phyloP scores from a whole-genome alignment of 2,113 vertebrate genomes.

The Carlito syrichta region DNA sequence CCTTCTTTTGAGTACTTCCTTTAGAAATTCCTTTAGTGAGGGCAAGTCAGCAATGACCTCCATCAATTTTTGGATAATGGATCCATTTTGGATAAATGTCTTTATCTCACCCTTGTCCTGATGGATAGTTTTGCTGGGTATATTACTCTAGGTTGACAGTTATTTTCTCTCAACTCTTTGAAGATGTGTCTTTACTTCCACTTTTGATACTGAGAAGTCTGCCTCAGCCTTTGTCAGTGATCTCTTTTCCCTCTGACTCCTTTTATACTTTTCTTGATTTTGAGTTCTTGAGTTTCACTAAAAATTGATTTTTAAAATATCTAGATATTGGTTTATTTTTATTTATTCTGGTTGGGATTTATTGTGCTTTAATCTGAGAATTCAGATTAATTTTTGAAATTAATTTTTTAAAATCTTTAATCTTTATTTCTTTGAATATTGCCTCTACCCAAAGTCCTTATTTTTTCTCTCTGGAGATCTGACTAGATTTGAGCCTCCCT shows the following conservation, averaged over 20 bases:
- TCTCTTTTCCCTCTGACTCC: neutral
- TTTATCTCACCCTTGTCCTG: neutral
- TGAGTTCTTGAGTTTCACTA: neutral
- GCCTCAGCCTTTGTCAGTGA: neutral
- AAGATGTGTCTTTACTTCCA: conserved; percentile 12
- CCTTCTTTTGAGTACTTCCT: neutral
- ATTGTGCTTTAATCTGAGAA: neutral
- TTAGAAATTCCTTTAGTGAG: neutral
- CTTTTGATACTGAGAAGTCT: neutral
- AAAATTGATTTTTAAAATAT: neutral
- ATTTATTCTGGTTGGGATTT: neutral
- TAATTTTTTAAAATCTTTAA: neutral
- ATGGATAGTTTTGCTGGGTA: neutral
- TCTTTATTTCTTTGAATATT: neutral
- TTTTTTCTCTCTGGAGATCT: neutral
- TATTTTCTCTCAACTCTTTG: neutral
- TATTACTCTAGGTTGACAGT: neutral
- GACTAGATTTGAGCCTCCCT: neutral
- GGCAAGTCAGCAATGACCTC: neutral
- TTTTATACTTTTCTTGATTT: neutral
- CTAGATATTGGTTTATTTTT: neutral
- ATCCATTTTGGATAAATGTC: neutral
- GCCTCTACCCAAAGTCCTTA: neutral
- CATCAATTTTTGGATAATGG: neutral
- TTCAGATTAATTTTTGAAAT: neutral